These are phyloP conservation scores for Cerastis rubricosa DNA, from an alignment of 2,888 invertebrate genomes.

Conservation along the genomic window DNA sequence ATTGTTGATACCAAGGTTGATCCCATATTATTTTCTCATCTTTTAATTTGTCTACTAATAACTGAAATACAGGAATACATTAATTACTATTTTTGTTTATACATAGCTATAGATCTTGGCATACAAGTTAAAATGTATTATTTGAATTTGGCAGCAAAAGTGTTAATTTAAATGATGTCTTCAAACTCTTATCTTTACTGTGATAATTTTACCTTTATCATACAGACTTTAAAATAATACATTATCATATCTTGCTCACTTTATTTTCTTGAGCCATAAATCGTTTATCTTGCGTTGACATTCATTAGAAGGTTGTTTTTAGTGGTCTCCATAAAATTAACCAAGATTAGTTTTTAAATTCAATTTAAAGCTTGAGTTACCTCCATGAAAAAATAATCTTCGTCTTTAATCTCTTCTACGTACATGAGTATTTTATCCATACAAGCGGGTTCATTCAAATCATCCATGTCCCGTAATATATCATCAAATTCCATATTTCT, in stretches of 20 bases:
- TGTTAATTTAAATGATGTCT: not conserved
- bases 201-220: too few relatives aligned
- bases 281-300: not conserved
- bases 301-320: not conserved
- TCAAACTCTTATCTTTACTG: not conserved
- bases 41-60: conserved; percentile 71
- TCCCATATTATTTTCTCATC: conserved; percentile 77
- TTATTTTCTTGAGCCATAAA: not conserved
- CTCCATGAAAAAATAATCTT: conserved; percentile 81
- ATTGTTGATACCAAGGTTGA: conserved; percentile 84
- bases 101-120: too few relatives aligned
- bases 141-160: too few relatives aligned
- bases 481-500: conserved; percentile 29
- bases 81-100: not conserved
- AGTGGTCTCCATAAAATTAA: not conserved
- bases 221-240: not conserved
- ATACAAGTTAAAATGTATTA: too few relatives aligned
- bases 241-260: not conserved
- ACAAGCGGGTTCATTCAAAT: conserved; percentile 77
- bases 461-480: conserved; percentile 66
- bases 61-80: conserved; percentile 68
- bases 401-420: conserved; percentile 73
- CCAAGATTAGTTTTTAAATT: not conserved
- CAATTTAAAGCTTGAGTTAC: conserved; percentile 66
- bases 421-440: conserved; percentile 77